These are phyloP conservation scores for Petaurus breviceps DNA, from an alignment of 2,113 vertebrate genomes.

Conservation along the genomic window DNA sequence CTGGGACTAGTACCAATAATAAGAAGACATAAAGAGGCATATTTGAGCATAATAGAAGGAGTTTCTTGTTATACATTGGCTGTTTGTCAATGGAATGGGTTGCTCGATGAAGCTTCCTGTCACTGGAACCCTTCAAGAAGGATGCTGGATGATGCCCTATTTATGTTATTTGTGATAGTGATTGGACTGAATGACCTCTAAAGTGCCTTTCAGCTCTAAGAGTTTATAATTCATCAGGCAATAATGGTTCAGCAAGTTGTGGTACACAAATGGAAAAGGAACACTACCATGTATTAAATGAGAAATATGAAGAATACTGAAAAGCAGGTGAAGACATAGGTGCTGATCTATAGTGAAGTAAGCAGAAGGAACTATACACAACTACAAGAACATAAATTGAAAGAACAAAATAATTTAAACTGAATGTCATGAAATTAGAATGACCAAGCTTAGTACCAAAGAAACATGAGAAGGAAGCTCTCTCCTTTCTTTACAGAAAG, in stretches of 20 bases:
- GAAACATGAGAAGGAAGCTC: not conserved
- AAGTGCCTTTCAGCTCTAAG: not conserved
- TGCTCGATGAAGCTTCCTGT: not conserved
- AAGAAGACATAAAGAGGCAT: not conserved
- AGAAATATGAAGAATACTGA: not conserved
- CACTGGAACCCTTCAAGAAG: not conserved
- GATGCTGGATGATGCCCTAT: not conserved
- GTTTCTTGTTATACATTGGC: not conserved
- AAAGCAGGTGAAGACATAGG: not conserved
- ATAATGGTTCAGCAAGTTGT: not conserved
- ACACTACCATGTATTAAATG: not conserved
- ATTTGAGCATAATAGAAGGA: not conserved
- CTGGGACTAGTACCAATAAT: not conserved
- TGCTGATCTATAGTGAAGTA: not conserved
- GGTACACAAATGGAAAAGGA: not conserved
- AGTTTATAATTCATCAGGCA: not conserved
- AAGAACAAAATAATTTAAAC: not conserved
- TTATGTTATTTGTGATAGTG: not conserved
- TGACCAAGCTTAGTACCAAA: not conserved
- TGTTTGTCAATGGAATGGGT: not conserved
- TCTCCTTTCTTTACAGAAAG: not conserved
- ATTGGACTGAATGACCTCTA: not conserved
- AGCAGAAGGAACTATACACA: not conserved
- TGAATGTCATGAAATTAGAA: not conserved
- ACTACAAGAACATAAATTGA: not conserved